These are phyloP conservation scores for Tokudaia muenninki DNA, from an alignment of 2,797 vertebrate genomes.

Conservation along the genomic window DNA sequence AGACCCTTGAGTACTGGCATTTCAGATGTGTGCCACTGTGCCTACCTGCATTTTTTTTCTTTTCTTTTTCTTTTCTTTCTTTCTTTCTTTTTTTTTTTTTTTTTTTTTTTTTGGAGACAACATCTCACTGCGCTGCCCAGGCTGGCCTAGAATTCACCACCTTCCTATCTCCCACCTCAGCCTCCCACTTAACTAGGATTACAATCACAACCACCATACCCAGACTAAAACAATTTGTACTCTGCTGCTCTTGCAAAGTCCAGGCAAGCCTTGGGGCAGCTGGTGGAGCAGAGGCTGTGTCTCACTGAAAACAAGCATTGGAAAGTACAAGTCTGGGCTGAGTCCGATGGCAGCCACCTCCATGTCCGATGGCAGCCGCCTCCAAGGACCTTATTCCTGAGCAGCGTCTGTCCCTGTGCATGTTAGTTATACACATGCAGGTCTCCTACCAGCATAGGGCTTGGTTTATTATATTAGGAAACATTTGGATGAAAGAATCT, in stretches of 20 bases:
- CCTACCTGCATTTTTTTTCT: too few relatives aligned
- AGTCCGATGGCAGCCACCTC: neutral
- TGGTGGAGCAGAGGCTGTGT: neutral
- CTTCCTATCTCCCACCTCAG: neutral
- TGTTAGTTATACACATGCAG: neutral
- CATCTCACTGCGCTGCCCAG: neutral
- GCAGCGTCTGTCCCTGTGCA: neutral
- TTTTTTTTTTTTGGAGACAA: neutral
- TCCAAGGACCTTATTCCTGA: neutral
- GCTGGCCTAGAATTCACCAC: neutral
- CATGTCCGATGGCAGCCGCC: neutral
- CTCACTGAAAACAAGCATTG: neutral
- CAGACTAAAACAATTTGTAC: neutral
- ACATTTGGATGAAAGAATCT: neutral
- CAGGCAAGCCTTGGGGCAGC: neutral
- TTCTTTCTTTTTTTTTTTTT: too few relatives aligned
- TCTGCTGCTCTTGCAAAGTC: neutral
- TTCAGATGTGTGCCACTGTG: neutral
- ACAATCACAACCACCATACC: neutral
- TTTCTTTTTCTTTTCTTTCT: neutral
- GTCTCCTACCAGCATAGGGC: neutral
- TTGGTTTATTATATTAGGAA: conserved; percentile 21
- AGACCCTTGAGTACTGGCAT: neutral
- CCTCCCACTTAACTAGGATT: neutral
- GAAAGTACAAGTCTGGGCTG: neutral